Conservation (phyloP, 2,888 invertebrate genomes). For the Crematogaster levior region DNA sequence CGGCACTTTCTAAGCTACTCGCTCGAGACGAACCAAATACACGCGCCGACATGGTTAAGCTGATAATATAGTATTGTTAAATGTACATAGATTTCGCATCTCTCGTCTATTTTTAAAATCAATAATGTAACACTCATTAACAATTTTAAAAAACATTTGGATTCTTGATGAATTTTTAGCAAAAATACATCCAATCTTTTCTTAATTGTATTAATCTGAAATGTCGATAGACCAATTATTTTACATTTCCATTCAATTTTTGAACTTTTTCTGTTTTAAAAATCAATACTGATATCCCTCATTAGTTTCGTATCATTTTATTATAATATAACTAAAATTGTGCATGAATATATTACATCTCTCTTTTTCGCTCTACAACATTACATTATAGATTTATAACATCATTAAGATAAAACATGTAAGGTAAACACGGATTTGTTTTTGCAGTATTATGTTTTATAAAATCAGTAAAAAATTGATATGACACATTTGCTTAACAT, state of each 20-base stretch:
- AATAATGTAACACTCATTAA: not conserved
- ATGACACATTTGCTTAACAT: not conserved
- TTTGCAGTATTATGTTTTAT: not conserved
- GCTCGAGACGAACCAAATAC: not conserved
- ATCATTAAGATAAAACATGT: not conserved
- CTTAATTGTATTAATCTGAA: not conserved
- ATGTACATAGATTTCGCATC: not conserved
- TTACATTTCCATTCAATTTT: not conserved
- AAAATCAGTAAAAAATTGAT: not conserved
- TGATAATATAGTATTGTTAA: not conserved
- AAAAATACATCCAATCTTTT: not conserved
- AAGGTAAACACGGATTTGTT: not conserved
- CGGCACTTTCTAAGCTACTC: constrained; percentile 6
- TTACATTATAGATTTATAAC: not conserved
- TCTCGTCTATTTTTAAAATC: not conserved
- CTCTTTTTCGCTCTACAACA: no score
- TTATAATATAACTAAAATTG: not conserved
- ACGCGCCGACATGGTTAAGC: not conserved
- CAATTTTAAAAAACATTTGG: not conserved
- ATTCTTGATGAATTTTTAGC: not conserved
- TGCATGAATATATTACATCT: not conserved
- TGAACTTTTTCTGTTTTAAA: not conserved
- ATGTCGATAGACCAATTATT: not conserved
- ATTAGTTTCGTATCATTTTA: constrained; percentile 5
- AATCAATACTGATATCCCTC: not conserved